These are phyloP conservation scores for Falco biarmicus DNA, from an alignment of 2,797 vertebrate genomes.

Conservation along the genomic window DNA sequence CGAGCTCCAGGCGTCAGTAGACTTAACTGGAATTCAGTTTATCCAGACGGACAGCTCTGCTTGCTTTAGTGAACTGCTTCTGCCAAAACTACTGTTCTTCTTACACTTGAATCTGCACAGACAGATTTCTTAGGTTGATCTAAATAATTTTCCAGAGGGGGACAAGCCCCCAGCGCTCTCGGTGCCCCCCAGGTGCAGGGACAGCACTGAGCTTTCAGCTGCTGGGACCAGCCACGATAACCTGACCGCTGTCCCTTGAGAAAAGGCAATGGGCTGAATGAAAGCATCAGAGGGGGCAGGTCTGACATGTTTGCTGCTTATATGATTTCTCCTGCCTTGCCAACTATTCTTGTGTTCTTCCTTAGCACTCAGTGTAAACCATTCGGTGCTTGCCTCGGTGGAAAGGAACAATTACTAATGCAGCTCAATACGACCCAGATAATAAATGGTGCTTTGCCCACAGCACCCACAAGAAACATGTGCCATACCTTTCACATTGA, in stretches of 20 bases:
- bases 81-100: neutral
- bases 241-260: neutral
- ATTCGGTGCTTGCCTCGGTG: neutral
- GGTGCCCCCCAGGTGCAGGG: neutral
- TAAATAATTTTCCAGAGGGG: neutral
- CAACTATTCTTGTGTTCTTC: neutral
- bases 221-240: neutral
- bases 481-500: conserved; percentile 88
- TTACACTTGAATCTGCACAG: neutral
- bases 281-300: neutral
- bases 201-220: neutral
- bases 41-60: neutral
- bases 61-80: neutral
- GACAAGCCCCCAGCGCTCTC: neutral
- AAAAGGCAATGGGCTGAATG: neutral
- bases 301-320: neutral
- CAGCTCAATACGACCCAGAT: neutral
- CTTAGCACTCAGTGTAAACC: neutral
- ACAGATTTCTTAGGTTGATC: neutral
- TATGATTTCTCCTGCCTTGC: neutral
- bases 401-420: neutral
- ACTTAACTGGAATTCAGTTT: neutral
- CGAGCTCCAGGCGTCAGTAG: neutral
- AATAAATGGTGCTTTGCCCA: neutral
- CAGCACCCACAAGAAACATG: neutral